phyloP scores from a whole-genome alignment of 2,113 vertebrate genomes.

The Peromyscus maniculatus region DNA sequence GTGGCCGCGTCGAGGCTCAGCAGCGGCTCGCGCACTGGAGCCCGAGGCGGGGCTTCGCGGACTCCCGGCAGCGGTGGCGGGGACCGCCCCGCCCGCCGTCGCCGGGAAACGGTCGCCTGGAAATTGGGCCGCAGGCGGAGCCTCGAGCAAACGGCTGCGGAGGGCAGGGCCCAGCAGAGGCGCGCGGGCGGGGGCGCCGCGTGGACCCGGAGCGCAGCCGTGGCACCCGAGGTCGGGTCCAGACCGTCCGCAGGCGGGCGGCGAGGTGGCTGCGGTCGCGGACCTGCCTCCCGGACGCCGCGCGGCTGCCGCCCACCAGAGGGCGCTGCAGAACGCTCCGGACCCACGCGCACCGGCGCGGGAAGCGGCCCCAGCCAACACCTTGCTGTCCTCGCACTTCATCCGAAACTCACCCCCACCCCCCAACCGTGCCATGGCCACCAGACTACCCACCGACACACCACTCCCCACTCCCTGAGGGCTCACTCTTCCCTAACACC shows the following conservation, averaged over 20 bases:
- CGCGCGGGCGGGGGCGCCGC: neutral
- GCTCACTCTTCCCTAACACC: neutral
- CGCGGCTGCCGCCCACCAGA: slow-evolving; percentile 58
- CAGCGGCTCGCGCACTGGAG: neutral
- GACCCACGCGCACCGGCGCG: neutral
- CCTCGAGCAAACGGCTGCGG: neutral
- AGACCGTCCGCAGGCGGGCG: neutral
- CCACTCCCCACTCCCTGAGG: neutral
- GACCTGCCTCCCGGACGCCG: neutral
- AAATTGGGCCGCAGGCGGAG: slow-evolving; percentile 81
- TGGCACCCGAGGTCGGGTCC: neutral
- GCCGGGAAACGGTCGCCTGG: slow-evolving; percentile 75
- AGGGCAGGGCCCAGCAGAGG: neutral
- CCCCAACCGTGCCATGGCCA: rapidly evolving
- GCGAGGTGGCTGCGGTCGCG: neutral
- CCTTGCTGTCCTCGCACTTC: neutral
- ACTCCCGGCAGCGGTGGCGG: neutral
- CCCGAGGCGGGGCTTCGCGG: slow-evolving; percentile 62
- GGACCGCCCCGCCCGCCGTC: slow-evolving; percentile 64
- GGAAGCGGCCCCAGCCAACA: neutral
- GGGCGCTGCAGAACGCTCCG: slow-evolving; percentile 36
- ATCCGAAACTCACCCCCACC: neutral
- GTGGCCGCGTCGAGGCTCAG: slow-evolving; percentile 1
- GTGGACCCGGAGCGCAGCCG: neutral
- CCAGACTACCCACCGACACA: neutral